Percentiles rank a stretch among this genome's conserved stretches.
These are phyloP conservation scores for Strix occidentalis DNA, from an alignment of 2,797 vertebrate species.

Conservation along the genomic window DNA sequence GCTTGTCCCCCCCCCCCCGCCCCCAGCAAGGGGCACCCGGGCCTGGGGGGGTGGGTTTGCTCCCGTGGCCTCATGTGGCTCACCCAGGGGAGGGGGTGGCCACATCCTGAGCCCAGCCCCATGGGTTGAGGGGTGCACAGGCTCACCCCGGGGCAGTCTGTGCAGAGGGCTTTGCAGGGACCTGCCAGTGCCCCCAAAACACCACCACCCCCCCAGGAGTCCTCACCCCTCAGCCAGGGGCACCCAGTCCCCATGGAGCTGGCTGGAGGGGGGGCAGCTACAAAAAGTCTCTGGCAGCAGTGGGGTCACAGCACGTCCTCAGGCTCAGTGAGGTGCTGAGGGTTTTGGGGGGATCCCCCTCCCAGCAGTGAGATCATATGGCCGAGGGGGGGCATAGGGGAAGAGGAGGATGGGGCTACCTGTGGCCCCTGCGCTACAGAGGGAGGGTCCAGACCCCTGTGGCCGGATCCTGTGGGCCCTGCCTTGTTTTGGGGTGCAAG, in stretches of 20 bases:
- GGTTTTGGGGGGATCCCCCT: not conserved
- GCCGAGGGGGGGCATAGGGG: accelerated
- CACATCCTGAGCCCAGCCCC: not conserved
- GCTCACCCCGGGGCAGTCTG: accelerated
- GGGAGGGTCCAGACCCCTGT: accelerated
- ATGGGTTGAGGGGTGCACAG: not conserved
- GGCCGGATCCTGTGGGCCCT: not conserved
- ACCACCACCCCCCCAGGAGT: accelerated
- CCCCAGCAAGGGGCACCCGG: not conserved
- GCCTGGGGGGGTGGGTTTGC: not conserved
- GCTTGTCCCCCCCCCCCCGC: accelerated
- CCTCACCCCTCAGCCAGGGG: not conserved
- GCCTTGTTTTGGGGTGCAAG: not conserved
- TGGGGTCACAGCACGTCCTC: accelerated
- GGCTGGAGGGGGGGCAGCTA: not conserved
- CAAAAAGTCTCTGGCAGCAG: not conserved
- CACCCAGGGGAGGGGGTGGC: not conserved
- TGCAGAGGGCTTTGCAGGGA: not conserved
- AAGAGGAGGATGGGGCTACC: not conserved
- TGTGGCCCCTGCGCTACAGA: accelerated
- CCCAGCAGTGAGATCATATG: accelerated
- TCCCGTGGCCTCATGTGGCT: accelerated
- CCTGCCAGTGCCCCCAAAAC: not conserved
- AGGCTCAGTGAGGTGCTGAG: not conserved
- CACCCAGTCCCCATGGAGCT: accelerated